Evolutionary conservation across 2,797 vertebrate genomes (phyloP).

Genomic region (Eulemur rubriventer): DNA sequence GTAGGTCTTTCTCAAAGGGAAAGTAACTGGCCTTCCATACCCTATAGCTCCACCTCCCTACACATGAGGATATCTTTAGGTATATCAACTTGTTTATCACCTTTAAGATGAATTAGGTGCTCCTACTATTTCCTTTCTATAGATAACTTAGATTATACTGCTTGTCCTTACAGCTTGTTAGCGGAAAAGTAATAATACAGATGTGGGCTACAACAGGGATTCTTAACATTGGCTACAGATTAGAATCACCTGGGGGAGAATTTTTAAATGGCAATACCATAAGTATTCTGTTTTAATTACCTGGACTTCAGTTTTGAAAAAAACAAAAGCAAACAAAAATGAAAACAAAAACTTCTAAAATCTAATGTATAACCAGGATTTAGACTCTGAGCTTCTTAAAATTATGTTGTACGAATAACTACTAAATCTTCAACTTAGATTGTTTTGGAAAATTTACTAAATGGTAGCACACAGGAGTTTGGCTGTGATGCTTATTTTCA

Average conservation of each 20-base stretch:
- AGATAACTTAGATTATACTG: background rate
- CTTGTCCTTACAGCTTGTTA: background rate
- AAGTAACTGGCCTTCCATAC: background rate
- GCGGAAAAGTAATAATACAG: background rate
- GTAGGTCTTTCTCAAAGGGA: background rate
- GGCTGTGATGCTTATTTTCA: background rate
- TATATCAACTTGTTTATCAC: background rate
- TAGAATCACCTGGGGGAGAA: background rate
- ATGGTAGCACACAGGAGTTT: background rate
- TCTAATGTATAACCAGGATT: background rate
- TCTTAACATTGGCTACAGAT: background rate
- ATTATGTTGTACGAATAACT: background rate
- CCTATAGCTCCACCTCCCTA: accelerated
- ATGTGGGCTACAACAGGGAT: background rate
- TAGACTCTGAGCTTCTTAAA: background rate
- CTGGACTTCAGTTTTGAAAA: background rate
- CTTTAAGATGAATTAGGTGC: background rate
- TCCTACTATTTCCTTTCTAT: background rate
- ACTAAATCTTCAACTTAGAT: background rate
- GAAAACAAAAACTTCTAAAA: background rate
- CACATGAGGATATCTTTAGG: background rate
- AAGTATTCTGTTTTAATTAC: background rate
- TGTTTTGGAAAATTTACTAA: background rate
- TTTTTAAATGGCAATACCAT: background rate
- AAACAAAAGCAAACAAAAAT: background rate